Conservation (phyloP, 2,113 vertebrate genomes). For the Colaptes auratus region DNA sequence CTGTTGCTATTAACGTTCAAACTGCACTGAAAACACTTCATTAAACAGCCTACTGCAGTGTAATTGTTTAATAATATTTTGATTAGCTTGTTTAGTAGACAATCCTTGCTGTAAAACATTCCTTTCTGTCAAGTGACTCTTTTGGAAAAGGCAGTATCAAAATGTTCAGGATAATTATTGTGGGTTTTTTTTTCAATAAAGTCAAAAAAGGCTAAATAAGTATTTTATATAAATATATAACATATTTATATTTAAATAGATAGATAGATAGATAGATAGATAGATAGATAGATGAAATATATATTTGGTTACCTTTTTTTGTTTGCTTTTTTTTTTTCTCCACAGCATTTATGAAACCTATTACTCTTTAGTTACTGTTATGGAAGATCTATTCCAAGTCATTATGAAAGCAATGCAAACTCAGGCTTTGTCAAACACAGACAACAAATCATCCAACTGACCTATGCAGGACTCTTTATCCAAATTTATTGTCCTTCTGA, state of each 20-base stretch:
- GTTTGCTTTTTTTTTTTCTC: neutral
- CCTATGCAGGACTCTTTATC: neutral
- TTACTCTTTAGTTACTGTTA: neutral
- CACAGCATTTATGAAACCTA: neutral
- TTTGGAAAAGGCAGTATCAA: slow-evolving; percentile 44
- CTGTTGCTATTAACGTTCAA: slow-evolving; percentile 81
- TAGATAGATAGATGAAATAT: too few relatives aligned
- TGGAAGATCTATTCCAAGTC: neutral
- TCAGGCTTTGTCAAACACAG: neutral
- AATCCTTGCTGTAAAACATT: slow-evolving; percentile 73
- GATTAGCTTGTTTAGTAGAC: slow-evolving; percentile 85
- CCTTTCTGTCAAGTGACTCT: slow-evolving; percentile 68
- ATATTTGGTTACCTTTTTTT: neutral
- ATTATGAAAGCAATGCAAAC: neutral
- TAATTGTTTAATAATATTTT: slow-evolving; percentile 91
- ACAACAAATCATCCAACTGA: neutral
- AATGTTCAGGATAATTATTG: neutral
- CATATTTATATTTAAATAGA: too few relatives aligned
- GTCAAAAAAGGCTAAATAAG: neutral
- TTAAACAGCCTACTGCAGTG: slow-evolving; percentile 84
- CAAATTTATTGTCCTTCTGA: neutral
- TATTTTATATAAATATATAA: neutral
- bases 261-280: too few relatives aligned
- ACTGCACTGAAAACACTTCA: slow-evolving; percentile 87
- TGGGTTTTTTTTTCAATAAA: neutral